Conservation (phyloP, 30 jellyfish, hydroid and myxozoan genomes). For the Chrysaora quinquecirrha region DNA sequence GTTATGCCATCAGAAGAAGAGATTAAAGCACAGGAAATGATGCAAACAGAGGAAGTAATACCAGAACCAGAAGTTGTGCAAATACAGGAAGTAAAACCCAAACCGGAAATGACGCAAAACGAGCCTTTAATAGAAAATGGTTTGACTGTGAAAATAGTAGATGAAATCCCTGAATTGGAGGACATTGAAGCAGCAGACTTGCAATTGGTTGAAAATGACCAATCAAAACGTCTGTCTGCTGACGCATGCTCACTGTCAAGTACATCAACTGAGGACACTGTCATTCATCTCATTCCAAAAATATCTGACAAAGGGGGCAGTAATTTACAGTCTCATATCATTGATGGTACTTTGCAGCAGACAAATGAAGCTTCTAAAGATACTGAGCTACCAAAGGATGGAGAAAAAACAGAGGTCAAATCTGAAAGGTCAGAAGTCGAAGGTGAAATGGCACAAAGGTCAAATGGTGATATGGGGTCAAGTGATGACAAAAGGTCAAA, state of each 20-base stretch:
- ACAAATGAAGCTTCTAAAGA: background rate
- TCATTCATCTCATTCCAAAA: constrained; percentile 25
- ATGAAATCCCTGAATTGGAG: background rate
- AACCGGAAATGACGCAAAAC: background rate
- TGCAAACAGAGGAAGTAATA: background rate
- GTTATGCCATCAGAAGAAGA: background rate
- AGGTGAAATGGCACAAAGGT: background rate
- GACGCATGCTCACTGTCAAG: constrained; percentile 57
- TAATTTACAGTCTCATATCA: too few relatives aligned
- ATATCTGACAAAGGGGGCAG: too few relatives aligned
- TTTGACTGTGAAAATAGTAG: background rate
- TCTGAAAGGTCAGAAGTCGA: background rate
- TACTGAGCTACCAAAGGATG: background rate
- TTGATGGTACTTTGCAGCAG: too few relatives aligned
- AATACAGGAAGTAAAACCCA: background rate
- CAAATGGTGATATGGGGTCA: background rate
- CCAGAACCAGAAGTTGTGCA: background rate
- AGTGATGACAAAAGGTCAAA: too few relatives aligned
- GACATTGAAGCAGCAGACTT: background rate
- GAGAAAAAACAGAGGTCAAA: constrained; percentile 5
- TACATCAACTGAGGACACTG: constrained; percentile 60
- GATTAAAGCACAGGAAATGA: background rate
- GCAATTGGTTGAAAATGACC: background rate
- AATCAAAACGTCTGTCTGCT: constrained; percentile 24
- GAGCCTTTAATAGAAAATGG: background rate